These are phyloP conservation scores for Hyles euphorbiae DNA, from an alignment of 1,140 invertebrate species.

Conservation along the genomic window DNA sequence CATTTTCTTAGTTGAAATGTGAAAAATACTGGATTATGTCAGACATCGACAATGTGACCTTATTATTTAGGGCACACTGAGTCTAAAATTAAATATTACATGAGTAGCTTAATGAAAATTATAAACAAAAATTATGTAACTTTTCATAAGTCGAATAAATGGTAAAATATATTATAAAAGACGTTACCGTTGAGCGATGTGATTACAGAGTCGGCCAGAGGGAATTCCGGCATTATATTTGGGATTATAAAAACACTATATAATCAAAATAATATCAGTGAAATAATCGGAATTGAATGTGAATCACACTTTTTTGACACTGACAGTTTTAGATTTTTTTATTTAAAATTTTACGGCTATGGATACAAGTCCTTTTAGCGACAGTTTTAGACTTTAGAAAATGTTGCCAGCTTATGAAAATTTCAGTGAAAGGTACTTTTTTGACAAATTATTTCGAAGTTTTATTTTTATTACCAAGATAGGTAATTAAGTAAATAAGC, in stretches of 20 bases:
- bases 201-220: constrained; percentile 52
- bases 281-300: not conserved
- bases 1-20: constrained; percentile 8
- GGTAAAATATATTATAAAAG: constrained; percentile 17
- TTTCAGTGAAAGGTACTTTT: too few relatives aligned
- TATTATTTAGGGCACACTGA: not conserved
- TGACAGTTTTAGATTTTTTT: too few relatives aligned
- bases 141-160: constrained; percentile 23
- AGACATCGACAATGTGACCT: too few relatives aligned
- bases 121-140: constrained; percentile 65
- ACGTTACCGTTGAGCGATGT: constrained; percentile 58
- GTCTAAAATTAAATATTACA: constrained; percentile 68
- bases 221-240: constrained; percentile 54
- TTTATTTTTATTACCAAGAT: too few relatives aligned
- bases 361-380: too few relatives aligned
- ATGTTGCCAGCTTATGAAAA: too few relatives aligned
- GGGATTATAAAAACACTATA: constrained; percentile 2
- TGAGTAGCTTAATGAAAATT: constrained; percentile 42
- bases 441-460: too few relatives aligned
- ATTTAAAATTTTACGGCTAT: too few relatives aligned
- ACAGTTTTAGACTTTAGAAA: too few relatives aligned
- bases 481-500: too few relatives aligned
- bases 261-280: not conserved
- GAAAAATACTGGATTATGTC: too few relatives aligned
- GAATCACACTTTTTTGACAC: not conserved